phyloP scores from a whole-genome alignment of 2,888 invertebrate species.

The Morpho achilles region DNA sequence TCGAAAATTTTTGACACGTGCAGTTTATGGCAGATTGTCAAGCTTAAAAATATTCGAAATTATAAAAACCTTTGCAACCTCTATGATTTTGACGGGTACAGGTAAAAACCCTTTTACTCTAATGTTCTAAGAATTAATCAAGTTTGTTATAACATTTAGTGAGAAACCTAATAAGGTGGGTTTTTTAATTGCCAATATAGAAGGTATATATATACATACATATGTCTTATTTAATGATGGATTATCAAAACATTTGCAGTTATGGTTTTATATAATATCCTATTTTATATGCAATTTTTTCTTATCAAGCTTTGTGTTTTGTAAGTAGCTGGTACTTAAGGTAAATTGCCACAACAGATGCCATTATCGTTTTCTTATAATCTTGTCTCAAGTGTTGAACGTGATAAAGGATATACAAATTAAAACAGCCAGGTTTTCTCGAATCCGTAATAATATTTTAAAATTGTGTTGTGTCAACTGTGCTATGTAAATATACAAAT shows the following conservation, averaged over 20 bases:
- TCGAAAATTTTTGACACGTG: conserved; percentile 60
- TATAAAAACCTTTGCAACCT: conserved; percentile 32
- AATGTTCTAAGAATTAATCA: too few relatives aligned
- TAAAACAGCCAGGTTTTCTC: neutral
- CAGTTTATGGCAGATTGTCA: conserved; percentile 50
- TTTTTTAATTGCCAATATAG: neutral
- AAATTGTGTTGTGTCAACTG: neutral
- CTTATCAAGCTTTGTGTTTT: neutral
- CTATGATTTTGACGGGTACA: neutral
- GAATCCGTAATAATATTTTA: neutral
- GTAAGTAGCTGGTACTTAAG: neutral
- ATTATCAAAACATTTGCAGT: neutral
- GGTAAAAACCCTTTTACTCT: neutral
- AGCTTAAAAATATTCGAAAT: conserved; percentile 48
- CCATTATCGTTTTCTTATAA: neutral
- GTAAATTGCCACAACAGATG: too few relatives aligned
- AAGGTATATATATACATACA: too few relatives aligned
- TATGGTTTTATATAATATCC: neutral
- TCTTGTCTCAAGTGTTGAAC: conserved; percentile 2
- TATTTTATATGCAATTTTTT: neutral
- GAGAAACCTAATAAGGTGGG: neutral
- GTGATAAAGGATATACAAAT: neutral
- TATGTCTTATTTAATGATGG: too few relatives aligned
- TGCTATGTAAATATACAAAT: too few relatives aligned
- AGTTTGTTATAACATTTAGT: too few relatives aligned